Percentiles rank a stretch among this genome's conserved stretches.
Conservation (phyloP, 2,888 invertebrate species). For the Acanthacorydalis orientalis region DNA sequence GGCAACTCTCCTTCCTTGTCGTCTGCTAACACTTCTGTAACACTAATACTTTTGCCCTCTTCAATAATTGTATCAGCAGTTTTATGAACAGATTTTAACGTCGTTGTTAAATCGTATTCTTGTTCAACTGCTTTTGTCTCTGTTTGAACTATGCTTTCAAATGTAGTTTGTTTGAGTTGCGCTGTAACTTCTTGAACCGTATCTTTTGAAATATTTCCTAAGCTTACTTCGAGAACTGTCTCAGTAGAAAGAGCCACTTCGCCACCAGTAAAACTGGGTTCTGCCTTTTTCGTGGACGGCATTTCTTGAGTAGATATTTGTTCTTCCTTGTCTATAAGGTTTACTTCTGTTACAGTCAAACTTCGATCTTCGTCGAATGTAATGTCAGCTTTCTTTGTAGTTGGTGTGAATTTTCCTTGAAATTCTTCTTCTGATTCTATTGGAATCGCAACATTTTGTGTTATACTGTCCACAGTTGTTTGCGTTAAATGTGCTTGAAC, state of each 20-base stretch:
- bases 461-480: slow-evolving; percentile 8
- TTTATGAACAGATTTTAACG: slow-evolving; percentile 17
- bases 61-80: slow-evolving; percentile 25
- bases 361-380: slow-evolving; percentile 30
- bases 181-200: slow-evolving; percentile 14
- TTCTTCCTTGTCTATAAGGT: slow-evolving; percentile 21
- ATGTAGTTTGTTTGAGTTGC: slow-evolving; percentile 16
- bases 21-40: slow-evolving; percentile 31
- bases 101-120: slow-evolving; percentile 15
- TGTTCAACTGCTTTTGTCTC: slow-evolving; percentile 21
- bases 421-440: slow-evolving; percentile 16
- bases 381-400: slow-evolving; percentile 28
- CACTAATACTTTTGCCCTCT: slow-evolving; percentile 24
- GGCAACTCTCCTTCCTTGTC: slow-evolving; percentile 28
- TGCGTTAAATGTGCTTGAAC: slow-evolving; percentile 10
- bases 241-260: slow-evolving; percentile 24
- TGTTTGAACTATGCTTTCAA: slow-evolving; percentile 19
- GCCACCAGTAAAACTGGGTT: slow-evolving; percentile 21
- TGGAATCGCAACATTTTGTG: slow-evolving; percentile 4
- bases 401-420: slow-evolving; percentile 27
- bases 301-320: slow-evolving; percentile 13
- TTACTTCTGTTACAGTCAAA: slow-evolving; percentile 24
- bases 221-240: slow-evolving; percentile 8
- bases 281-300: slow-evolving; percentile 21
- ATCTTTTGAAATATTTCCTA: slow-evolving; percentile 9